Conservation (phyloP, 2,888 invertebrate genomes). For the Phania funesta region DNA sequence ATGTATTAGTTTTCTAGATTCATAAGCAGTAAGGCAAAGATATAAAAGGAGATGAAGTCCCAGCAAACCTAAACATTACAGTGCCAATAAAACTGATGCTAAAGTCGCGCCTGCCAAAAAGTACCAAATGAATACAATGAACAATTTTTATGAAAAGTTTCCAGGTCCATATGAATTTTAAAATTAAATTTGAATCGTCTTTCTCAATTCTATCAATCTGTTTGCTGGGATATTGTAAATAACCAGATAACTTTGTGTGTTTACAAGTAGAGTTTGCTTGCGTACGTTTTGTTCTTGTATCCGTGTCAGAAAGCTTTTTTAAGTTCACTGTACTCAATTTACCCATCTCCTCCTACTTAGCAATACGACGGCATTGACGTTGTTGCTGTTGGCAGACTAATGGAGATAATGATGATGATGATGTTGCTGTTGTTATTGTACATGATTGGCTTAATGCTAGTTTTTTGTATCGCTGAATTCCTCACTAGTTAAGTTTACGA, state of each 20-base stretch:
- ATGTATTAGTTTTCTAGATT: background rate
- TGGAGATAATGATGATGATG: slow-evolving; percentile 1
- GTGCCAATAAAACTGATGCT: no score
- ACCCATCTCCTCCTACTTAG: slow-evolving; percentile 38
- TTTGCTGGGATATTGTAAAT: slow-evolving; percentile 1
- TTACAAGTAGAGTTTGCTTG: background rate
- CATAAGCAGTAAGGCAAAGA: background rate
- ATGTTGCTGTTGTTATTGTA: slow-evolving; percentile 6
- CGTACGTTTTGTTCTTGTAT: slow-evolving; percentile 27
- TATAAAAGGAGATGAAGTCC: background rate
- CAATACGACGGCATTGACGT: slow-evolving; percentile 20
- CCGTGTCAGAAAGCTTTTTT: slow-evolving; percentile 18
- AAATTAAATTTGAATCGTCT: background rate
- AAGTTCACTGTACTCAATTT: slow-evolving; percentile 58
- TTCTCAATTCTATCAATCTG: background rate
- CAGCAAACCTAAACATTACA: background rate
- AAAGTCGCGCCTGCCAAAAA: no score
- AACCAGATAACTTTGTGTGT: background rate
- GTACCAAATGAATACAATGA: no score
- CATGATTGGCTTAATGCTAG: slow-evolving; percentile 12
- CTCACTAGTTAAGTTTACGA: slow-evolving; percentile 23
- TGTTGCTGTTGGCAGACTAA: slow-evolving; percentile 8
- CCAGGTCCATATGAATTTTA: no score
- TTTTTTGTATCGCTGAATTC: slow-evolving; percentile 38
- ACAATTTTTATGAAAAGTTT: no score